Evolutionary conservation across 2,888 invertebrate species (phyloP), one percentile per base, ranked within the genome.

Genomic region (Emmelina monodactyla): DNA sequence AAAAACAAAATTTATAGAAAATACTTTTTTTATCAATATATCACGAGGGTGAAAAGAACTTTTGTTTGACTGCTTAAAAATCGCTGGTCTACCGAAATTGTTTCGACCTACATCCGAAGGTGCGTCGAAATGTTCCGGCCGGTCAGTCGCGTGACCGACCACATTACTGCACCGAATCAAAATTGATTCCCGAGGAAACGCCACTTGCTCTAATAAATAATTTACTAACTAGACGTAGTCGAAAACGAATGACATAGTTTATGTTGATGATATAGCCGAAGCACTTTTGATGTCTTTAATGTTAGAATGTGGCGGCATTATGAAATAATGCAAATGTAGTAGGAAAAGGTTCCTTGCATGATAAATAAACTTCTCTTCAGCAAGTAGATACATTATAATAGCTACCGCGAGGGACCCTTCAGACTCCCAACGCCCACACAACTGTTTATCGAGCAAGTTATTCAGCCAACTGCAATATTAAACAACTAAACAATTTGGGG

Each of bases 101-200:
- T 31, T 12, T 31, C 35, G 37, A 39, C 40, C 38, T 42, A 41
- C 19, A 30, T 47, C 40, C 47, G 46, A 48, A 51, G 51, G 50
- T 31, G 52, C 50, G 53, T 55, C 47, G 47, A 51, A 53, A 35
- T 58, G 57, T 61, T 62, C 59, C 54, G 58, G 62, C 49, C 56
- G 48, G 56, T 55, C 58, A 60, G 53, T 72, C 63, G 70, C 73
- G 71, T 72, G 71, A 67, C 66, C 58, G 51, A 45, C 42, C 63
- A 57, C 69, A 70, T 70, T 68, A 73, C 59, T 51, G 58, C 62
- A 58, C 64, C 62, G 68, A 69, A 66, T 71, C 68, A 65, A 29
- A 67, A 70, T 71, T 71, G 66, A 69, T 68, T 71, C 46, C 47
- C 46, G 45, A 55, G 59, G 62, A 62, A 62, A 57, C 56, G 47